phyloP scores from a whole-genome alignment of 2,888 invertebrate genomes.

The Acrocera orbiculus region DNA sequence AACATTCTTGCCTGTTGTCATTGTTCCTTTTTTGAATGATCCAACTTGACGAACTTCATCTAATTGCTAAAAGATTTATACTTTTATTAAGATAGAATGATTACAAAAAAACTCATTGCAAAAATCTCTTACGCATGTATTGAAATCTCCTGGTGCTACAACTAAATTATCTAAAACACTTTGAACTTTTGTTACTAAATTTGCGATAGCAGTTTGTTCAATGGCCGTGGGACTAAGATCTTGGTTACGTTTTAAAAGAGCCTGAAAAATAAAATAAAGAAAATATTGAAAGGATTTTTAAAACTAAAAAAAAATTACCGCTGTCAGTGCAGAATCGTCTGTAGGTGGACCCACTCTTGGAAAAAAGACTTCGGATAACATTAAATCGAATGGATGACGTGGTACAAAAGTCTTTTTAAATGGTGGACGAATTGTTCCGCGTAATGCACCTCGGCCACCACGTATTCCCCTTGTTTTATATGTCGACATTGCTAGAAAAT shows the following conservation, averaged over 20 bases:
- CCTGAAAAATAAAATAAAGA: slow-evolving; percentile 35
- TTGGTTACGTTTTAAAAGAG: slow-evolving; percentile 75
- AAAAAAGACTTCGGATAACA: slow-evolving; percentile 75
- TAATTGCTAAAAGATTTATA: slow-evolving; percentile 44
- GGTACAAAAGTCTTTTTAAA: slow-evolving; percentile 47
- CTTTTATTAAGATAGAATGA: neutral
- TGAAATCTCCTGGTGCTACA: slow-evolving; percentile 83
- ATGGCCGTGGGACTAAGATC: slow-evolving; percentile 81
- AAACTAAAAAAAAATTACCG: slow-evolving; percentile 34
- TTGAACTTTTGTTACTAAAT: slow-evolving; percentile 89
- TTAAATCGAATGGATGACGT: slow-evolving; percentile 72
- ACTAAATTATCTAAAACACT: slow-evolving; percentile 85
- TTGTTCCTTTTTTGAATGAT: slow-evolving; percentile 94
- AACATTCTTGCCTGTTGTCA: slow-evolving; percentile 86
- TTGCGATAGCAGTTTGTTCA: slow-evolving; percentile 83
- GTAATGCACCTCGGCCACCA: slow-evolving; percentile 46
- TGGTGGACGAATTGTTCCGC: slow-evolving; percentile 46
- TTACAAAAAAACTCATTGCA: neutral
- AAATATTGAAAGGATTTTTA: neutral
- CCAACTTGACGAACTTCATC: slow-evolving; percentile 95
- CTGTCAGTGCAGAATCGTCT: slow-evolving; percentile 72
- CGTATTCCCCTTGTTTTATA: too few relatives aligned
- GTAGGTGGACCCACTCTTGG: slow-evolving; percentile 64
- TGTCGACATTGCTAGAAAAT: too few relatives aligned
- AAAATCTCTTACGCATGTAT: slow-evolving; percentile 75